These are phyloP conservation scores for Orthosia cruda DNA, from an alignment of 2,888 invertebrate genomes.

Conservation along the genomic window DNA sequence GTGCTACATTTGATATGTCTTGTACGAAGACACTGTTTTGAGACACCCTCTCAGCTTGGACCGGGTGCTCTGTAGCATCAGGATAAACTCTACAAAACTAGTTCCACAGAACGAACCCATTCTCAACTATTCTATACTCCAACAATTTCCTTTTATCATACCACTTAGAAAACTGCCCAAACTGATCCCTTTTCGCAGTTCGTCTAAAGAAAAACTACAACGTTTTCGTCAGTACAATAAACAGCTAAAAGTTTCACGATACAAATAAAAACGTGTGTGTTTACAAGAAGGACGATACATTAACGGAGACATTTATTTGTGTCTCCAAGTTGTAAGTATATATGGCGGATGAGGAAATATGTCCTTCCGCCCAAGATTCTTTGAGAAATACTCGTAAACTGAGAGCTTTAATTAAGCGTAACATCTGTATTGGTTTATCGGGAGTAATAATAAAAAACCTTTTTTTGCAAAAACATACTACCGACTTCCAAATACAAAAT, in stretches of 20 bases:
- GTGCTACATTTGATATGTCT: too few species aligned
- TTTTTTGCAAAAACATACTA: too few species aligned
- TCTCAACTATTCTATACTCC: background rate
- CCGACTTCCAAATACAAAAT: too few species aligned
- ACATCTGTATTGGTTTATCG: conserved; percentile 20
- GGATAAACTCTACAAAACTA: conserved; percentile 27
- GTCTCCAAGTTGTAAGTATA: conserved; percentile 45
- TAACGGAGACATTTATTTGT: conserved; percentile 36
- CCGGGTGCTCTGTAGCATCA: too few species aligned
- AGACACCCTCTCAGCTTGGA: too few species aligned
- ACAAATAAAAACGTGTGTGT: conserved; percentile 21
- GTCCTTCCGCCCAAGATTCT: conserved; percentile 44
- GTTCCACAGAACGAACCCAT: conserved; percentile 7
- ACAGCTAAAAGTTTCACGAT: conserved; percentile 31
- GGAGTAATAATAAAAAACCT: conserved; percentile 16
- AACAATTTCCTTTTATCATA: conserved; percentile 25
- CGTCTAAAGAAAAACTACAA: conserved; percentile 40
- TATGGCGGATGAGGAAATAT: conserved; percentile 51
- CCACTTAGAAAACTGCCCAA: conserved; percentile 54
- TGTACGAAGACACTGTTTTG: too few species aligned
- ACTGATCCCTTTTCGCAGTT: conserved; percentile 54
- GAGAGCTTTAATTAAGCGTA: conserved; percentile 23
- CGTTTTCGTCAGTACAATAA: conserved; percentile 41
- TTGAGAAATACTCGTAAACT: conserved; percentile 33
- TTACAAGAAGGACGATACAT: conserved; percentile 13